phyloP scores from a whole-genome alignment of 2,888 invertebrate species.

The Synergus itoensis region DNA sequence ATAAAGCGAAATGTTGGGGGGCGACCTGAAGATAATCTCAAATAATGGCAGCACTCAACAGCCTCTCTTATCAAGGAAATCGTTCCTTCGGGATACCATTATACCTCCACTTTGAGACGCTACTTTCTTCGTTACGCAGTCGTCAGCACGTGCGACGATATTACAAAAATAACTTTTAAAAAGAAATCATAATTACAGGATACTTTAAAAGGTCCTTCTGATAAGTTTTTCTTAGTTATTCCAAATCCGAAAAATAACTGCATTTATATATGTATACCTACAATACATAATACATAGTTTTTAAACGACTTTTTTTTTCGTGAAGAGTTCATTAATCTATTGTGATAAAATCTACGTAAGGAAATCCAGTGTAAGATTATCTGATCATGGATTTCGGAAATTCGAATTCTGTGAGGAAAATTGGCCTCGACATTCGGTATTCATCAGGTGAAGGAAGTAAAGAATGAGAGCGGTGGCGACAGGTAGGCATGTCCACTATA shows the following conservation, averaged over 20 bases:
- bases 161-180: neutral
- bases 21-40: conserved; percentile 8
- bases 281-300: too few species aligned
- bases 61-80: conserved; percentile 28
- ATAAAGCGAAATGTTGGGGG: conserved; percentile 20
- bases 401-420: neutral
- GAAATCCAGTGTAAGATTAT: neutral
- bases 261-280: too few species aligned
- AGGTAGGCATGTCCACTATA: conserved; percentile 67
- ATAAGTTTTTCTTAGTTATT: neutral
- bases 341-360: neutral
- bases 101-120: conserved; percentile 23
- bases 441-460: conserved; percentile 57
- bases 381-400: neutral
- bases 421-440: neutral
- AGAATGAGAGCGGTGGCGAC: conserved; percentile 65
- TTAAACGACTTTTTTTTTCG: too few species aligned
- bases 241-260: neutral
- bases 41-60: conserved; percentile 37
- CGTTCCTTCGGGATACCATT: conserved; percentile 25
- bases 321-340: neutral
- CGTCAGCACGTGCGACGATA: neutral
- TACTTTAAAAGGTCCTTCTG: neutral
- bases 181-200: neutral
- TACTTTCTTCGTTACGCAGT: conserved; percentile 29